Base-by-base conservation (phyloP, 2,113 vertebrate genomes). In the Columbina picui region DNA sequence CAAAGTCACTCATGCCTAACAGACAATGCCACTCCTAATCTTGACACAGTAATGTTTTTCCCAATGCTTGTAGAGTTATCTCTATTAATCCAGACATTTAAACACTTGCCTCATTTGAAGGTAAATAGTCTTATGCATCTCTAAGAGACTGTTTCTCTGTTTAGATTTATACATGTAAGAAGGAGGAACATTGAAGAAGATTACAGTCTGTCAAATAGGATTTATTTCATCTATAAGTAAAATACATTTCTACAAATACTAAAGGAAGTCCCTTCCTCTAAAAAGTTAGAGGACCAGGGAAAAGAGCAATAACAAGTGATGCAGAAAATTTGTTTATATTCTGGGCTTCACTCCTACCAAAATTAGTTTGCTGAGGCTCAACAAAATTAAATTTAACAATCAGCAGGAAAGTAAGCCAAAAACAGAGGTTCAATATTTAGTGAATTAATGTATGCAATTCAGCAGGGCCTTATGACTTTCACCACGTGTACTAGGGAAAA, bases 381-480 rank as follows among this genome's bases (percentile, higher is more conserved):
- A 93, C 38, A 80, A 86, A 95, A 94, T 88, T 53, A 88, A 92
- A 88, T 80, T 90, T 74, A 89, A 91, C 43, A 68, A 93, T 87
- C 90, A 88, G 50, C 59, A 86, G 45, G 79, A 88, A 92, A 93
- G 47, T 41, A 86, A 92, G 82, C 67, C 79, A 88, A 74, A 91
- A 86, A 61, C 61, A 56, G 61, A 77, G 9, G 10, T 86, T 92
- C 83, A 53, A 78, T 94, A 78, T 89, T 95, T 92, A 90, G 38
- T 52, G 70, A 93, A 79, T 83, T 64, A 88, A 84, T 63, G 20
- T 52, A 86, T 84, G 77, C n/a, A 47, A 10, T 94, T 93, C 75
- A 73, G 12, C 64, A n/a, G 45, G 21, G 34, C 90, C 83, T 89
- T 86, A 63, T 9, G 60, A 74, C 32, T 93, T 92, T 89, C 38